Base-by-base conservation (phyloP, 2,888 invertebrate genomes). In the Drosophila eohydei region DNA sequence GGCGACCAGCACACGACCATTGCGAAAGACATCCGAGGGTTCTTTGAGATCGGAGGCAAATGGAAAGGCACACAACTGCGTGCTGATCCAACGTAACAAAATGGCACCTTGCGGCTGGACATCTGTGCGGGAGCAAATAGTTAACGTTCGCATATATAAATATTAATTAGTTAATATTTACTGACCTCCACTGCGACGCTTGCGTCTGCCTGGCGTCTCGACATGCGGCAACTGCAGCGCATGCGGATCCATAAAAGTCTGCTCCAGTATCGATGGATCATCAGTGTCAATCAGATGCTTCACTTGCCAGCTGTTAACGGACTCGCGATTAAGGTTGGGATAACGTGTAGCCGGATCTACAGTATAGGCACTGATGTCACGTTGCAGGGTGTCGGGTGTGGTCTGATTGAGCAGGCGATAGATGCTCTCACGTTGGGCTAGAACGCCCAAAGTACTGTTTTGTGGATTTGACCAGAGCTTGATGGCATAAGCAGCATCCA, bases 401-500 rank as follows among this genome's bases (percentile, higher is more conserved):
- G 99, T 99, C 95, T 99, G 99, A 66, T 97, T 97, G 91, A 96
- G 91, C 82, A 94, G 81, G 80, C 97, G 94, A 92, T 98, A 99
- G 79, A 99, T 96, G 71, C 97, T 97, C 93, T 99, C 99, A 48
- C 99, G 94, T 93, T 99, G 98, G 0, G 98, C 98, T 58, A 99
- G 93, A 28, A 98, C 97, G 86, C 96, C 96, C 16, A 98, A 93
- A 7, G 91, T 91, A 80, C 93, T 93, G 80, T 93, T 93, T 50
- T 90, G 90, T 0, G 97, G 96, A 71, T 97, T 96, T 6, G 94
- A 93, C 97, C 97, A 98, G 65, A 96, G 94, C 80, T 97, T 95
- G 67, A 99, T 96, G 74, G 98, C 97, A 98, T 99, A 99, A 14
- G 97, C 98, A 0, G 98, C 97, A 94, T 99, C 99, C 93, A 99